phyloP scores from a whole-genome alignment of 2,888 invertebrate species.

The Erebia epiphron region DNA sequence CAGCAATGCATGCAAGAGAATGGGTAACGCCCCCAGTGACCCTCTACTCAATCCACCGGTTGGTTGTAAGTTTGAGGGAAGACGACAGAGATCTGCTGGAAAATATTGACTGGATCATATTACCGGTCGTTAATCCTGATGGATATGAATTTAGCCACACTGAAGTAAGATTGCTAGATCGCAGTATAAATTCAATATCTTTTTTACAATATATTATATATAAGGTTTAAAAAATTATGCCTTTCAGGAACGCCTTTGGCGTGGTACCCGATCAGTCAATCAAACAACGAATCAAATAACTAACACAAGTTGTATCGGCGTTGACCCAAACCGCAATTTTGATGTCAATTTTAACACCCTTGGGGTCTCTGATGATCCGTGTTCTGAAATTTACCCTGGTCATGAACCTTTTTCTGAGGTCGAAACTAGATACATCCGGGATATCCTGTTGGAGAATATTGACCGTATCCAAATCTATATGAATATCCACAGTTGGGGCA shows the following conservation, averaged over 20 bases:
- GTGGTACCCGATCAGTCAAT: constrained; percentile 51
- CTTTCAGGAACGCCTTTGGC: constrained; percentile 52
- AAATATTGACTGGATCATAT: constrained; percentile 84
- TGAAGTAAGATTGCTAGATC: constrained; percentile 44
- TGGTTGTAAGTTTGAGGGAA: constrained; percentile 75
- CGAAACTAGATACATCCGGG: constrained; percentile 82
- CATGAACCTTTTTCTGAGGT: constrained; percentile 84
- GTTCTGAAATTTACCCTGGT: constrained; percentile 84
- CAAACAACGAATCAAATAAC: constrained; percentile 42
- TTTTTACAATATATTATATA: not conserved
- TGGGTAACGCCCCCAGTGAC: constrained; percentile 86
- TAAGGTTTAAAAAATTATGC: too few relatives aligned
- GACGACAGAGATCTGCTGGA: constrained; percentile 72
- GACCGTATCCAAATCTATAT: constrained; percentile 59
- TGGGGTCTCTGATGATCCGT: constrained; percentile 65
- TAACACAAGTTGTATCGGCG: constrained; percentile 48
- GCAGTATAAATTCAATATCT: too few relatives aligned
- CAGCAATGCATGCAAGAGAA: constrained; percentile 86
- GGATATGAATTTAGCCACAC: constrained; percentile 86
- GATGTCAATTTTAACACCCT: constrained; percentile 50
- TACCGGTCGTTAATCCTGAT: constrained; percentile 88
- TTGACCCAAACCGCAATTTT: constrained; percentile 57
- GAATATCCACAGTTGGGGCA: constrained; percentile 87
- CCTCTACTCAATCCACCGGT: constrained; percentile 81
- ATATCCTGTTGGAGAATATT: constrained; percentile 68